phyloP scores from a whole-genome alignment of 92 coral and sea anemone species.

The Epizoanthus ramosus region DNA sequence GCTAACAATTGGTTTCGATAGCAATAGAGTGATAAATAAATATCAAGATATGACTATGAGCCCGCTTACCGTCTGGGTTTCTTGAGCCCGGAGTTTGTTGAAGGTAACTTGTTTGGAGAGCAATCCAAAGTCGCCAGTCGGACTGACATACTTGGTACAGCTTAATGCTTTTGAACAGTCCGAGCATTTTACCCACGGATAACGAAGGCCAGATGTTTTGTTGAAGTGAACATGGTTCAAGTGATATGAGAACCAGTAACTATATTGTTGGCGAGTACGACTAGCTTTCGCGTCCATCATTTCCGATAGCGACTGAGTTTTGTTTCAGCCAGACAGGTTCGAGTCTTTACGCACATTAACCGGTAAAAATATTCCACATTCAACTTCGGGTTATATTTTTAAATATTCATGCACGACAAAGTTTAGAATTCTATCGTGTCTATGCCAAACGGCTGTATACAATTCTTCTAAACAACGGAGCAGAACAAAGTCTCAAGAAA shows the following conservation, averaged over 20 bases:
- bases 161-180: slow-evolving; percentile 69
- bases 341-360: no score
- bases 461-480: no score
- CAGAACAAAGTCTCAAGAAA: background rate
- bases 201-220: slow-evolving; percentile 36
- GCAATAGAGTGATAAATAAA: background rate
- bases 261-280: slow-evolving; percentile 61
- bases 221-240: slow-evolving; percentile 81
- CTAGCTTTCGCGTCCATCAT: slow-evolving; percentile 25
- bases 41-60: background rate
- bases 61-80: slow-evolving; percentile 7
- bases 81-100: background rate
- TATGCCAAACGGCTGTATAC: no score
- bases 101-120: slow-evolving; percentile 40
- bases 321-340: no score
- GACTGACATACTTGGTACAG: slow-evolving; percentile 48
- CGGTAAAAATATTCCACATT: background rate
- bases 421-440: no score
- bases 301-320: background rate
- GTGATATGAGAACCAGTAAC: slow-evolving; percentile 92
- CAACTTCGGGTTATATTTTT: no score
- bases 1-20: background rate
- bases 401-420: no score
- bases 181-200: slow-evolving; percentile 71
- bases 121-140: slow-evolving; percentile 72